A percentile compares a stretch with the other conserved stretches of the same genome.
These are phyloP conservation scores for Acanthoscelides obtectus DNA, from an alignment of 2,888 invertebrate species.

Conservation along the genomic window DNA sequence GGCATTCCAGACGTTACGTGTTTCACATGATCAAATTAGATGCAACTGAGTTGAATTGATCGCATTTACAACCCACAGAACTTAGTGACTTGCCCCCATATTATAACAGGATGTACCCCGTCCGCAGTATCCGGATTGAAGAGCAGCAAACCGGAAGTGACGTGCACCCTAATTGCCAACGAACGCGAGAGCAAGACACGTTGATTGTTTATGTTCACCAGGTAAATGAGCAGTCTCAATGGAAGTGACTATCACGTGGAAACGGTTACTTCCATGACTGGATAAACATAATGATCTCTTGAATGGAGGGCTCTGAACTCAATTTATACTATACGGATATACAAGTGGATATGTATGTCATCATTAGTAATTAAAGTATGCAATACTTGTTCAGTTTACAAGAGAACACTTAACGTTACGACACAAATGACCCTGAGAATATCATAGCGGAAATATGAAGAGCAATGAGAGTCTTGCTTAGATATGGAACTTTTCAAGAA, in stretches of 20 bases:
- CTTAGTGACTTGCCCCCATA: not conserved
- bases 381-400: not conserved
- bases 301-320: not conserved
- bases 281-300: not conserved
- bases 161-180: conserved; percentile 23
- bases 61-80: not conserved
- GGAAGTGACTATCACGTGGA: conserved; percentile 1
- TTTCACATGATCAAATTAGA: no score
- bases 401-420: no score
- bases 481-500: no score
- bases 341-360: not conserved
- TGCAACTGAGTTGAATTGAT: no score
- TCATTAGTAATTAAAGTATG: not conserved
- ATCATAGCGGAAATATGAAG: no score
- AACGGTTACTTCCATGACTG: not conserved
- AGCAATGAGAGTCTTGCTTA: no score
- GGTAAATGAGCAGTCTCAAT: conserved; percentile 3
- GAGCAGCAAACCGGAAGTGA: not conserved
- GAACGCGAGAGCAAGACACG: conserved; percentile 15
- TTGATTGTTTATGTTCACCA: conserved; percentile 14
- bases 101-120: not conserved
- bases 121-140: conserved; percentile 5
- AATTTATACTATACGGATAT: not conserved
- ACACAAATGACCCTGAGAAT: no score
- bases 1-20: no score